Percentiles rank a stretch among this genome's conserved stretches.
Conservation (phyloP, 2,113 vertebrate species). For the Natator depressus region DNA sequence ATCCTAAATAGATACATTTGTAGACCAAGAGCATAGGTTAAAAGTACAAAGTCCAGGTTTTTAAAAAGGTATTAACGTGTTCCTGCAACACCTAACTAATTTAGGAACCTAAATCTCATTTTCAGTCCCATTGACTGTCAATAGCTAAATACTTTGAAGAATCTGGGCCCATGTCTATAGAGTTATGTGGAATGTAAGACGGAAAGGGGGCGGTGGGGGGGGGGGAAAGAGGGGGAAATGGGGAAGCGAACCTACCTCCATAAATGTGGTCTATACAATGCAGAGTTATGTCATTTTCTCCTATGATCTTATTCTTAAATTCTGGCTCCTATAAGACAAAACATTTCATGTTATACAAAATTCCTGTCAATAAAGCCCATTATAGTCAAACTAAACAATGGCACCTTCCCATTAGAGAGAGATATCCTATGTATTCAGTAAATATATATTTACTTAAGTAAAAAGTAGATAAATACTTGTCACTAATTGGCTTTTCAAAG, state of each 20-base stretch:
- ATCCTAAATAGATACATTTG: neutral
- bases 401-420: neutral
- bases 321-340: conserved; percentile 78
- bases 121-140: neutral
- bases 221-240: neutral
- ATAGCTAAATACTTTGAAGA: neutral
- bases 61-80: neutral
- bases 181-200: neutral
- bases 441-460: neutral
- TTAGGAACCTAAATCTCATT: neutral
- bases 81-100: neutral
- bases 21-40: neutral
- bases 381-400: neutral
- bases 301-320: conserved; percentile 89
- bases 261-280: conserved; percentile 90
- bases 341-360: neutral
- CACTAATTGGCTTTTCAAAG: neutral
- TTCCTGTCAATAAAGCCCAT: neutral
- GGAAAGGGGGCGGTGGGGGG: no score
- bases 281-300: conserved; percentile 91
- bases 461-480: neutral
- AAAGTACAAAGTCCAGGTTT: neutral
- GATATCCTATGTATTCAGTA: neutral
- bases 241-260: conserved; percentile 79
- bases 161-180: neutral